These are phyloP conservation scores for Alosa alosa DNA, from an alignment of 2,113 vertebrate genomes.

Conservation along the genomic window DNA sequence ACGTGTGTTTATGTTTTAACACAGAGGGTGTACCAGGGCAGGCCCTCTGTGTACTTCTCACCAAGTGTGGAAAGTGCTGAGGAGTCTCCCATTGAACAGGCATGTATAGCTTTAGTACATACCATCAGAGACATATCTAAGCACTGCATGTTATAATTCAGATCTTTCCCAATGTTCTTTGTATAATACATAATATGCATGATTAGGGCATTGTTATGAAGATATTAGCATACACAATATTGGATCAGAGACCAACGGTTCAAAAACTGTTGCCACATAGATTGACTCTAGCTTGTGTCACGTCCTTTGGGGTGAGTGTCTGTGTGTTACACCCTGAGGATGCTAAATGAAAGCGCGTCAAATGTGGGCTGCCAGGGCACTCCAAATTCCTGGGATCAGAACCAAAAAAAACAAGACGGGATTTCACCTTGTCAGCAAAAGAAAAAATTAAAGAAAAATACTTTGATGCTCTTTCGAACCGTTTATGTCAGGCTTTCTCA, in stretches of 20 bases:
- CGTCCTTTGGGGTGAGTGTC: background rate
- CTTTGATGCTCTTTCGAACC: background rate
- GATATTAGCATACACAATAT: background rate
- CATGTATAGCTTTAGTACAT: background rate
- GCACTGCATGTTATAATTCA: background rate
- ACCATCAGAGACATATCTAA: background rate
- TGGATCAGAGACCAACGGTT: background rate
- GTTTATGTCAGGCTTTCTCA: background rate
- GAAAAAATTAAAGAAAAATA: background rate
- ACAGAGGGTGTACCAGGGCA: constrained; percentile 21
- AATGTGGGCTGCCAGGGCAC: constrained; percentile 64
- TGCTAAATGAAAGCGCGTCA: constrained; percentile 62
- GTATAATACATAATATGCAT: background rate
- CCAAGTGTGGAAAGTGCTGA: constrained; percentile 35
- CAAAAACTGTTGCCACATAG: background rate
- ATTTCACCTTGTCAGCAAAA: constrained; percentile 30
- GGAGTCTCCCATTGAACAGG: constrained; percentile 38
- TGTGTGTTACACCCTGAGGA: constrained; percentile 43
- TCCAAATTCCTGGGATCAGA: constrained; percentile 67
- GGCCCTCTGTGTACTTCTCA: constrained; percentile 36
- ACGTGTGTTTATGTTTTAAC: constrained; percentile 3
- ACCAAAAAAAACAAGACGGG: constrained; percentile 51
- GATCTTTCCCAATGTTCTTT: background rate
- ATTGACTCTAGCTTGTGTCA: background rate
- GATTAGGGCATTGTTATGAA: background rate